These are phyloP conservation scores for Chrysocyon brachyurus DNA, from an alignment of 2,797 vertebrate genomes.

Conservation along the genomic window DNA sequence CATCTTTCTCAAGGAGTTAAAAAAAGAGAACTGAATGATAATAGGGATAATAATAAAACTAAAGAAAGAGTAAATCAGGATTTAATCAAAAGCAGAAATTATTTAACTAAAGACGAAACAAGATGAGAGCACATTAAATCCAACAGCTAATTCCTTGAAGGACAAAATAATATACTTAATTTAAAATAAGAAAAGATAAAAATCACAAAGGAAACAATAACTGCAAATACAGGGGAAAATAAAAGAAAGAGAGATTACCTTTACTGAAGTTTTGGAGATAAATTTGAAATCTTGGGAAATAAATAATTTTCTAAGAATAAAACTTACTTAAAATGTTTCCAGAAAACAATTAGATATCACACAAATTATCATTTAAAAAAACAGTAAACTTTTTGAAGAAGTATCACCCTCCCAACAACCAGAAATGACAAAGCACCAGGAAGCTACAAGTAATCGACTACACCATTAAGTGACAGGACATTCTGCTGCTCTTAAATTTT, in stretches of 20 bases:
- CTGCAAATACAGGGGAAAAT: neutral
- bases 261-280: constrained; percentile 11
- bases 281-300: constrained; percentile 6
- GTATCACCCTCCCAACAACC: neutral
- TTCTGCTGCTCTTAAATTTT: neutral
- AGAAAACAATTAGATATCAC: neutral
- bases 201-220: neutral
- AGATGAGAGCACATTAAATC: neutral
- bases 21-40: neutral
- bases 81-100: constrained; percentile 20
- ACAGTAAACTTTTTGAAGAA: constrained; percentile 12
- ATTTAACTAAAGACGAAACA: neutral
- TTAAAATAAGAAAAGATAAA: neutral
- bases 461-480: neutral
- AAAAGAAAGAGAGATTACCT: neutral
- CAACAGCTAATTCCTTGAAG: neutral
- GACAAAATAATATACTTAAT: neutral
- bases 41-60: neutral
- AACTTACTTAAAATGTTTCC: neutral
- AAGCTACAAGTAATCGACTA: neutral
- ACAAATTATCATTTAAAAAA: neutral
- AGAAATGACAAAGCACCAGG: neutral
- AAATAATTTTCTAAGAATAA: neutral
- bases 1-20: neutral
- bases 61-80: neutral